Conservation (phyloP, 2,888 invertebrate species). For the Yponomeuta plumbellus region DNA sequence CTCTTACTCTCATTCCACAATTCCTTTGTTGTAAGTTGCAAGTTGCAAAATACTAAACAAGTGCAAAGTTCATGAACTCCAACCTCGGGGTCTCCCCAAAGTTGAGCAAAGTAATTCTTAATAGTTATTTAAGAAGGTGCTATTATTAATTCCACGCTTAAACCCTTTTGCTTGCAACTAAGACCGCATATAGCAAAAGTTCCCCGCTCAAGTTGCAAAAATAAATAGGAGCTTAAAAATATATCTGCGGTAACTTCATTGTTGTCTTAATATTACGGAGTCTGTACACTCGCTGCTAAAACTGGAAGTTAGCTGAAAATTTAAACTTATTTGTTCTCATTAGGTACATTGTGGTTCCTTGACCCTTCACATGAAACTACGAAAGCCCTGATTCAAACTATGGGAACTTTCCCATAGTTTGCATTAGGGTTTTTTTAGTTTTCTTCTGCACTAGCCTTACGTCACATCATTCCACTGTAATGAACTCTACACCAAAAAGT, state of each 20-base stretch:
- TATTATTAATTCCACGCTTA: conserved; percentile 1
- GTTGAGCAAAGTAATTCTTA: background rate
- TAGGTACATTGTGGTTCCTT: background rate
- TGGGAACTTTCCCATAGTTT: no score
- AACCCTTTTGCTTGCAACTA: conserved; percentile 2
- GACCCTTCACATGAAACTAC: background rate
- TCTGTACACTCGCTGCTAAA: background rate
- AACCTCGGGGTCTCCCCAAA: background rate
- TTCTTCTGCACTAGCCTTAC: no score
- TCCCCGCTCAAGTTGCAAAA: background rate
- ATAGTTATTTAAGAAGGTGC: background rate
- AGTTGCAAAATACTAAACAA: background rate
- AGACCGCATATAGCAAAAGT: conserved; percentile 4
- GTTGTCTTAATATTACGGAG: background rate
- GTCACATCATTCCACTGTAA: no score
- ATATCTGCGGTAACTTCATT: background rate
- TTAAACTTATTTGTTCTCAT: background rate
- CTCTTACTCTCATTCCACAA: background rate
- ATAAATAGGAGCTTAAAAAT: conserved; percentile 1
- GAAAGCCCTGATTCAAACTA: background rate
- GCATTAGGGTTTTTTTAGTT: no score
- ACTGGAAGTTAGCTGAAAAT: background rate
- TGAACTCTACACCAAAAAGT: no score
- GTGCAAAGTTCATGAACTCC: background rate
- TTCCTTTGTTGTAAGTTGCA: background rate